Evolutionary conservation across 2,797 vertebrate species (phyloP).

Genomic region (Spondyliosoma cantharus): DNA sequence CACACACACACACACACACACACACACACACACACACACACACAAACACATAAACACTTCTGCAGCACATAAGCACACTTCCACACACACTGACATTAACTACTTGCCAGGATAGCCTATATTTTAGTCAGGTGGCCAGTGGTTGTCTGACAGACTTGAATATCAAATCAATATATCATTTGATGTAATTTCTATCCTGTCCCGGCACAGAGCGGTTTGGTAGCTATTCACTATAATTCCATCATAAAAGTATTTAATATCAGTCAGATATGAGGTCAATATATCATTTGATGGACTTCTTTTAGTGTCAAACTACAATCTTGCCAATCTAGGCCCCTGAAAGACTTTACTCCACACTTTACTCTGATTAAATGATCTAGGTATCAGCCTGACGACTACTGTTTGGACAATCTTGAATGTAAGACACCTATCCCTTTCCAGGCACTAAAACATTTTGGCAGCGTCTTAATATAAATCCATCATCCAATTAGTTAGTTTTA

Average conservation of each 20-base stretch:
- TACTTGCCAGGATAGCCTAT: constrained; percentile 45
- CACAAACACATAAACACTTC: constrained; percentile 25
- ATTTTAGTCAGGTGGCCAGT: constrained; percentile 62
- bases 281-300: constrained; percentile 51
- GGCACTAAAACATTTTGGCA: constrained; percentile 41
- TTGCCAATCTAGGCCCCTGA: constrained; percentile 19
- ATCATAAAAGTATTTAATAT: constrained; percentile 64
- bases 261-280: constrained; percentile 61
- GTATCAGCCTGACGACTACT: constrained; percentile 31
- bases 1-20: constrained; percentile 1
- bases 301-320: constrained; percentile 27
- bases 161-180: constrained; percentile 74
- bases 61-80: constrained; percentile 15
- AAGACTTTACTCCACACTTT: constrained; percentile 30
- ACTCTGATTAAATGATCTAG: constrained; percentile 44
- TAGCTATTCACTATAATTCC: constrained; percentile 54
- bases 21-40: constrained; percentile 30
- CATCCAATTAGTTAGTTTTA: constrained; percentile 33
- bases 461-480: constrained; percentile 38
- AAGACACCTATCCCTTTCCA: constrained; percentile 28
- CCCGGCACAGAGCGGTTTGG: constrained; percentile 40
- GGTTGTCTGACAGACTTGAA: constrained; percentile 67
- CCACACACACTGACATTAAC: constrained; percentile 47
- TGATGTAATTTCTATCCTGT: constrained; percentile 52
- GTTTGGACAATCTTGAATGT: constrained; percentile 37